Conservation (phyloP, 2,888 invertebrate species). For the Hypomecis punctinalis region DNA sequence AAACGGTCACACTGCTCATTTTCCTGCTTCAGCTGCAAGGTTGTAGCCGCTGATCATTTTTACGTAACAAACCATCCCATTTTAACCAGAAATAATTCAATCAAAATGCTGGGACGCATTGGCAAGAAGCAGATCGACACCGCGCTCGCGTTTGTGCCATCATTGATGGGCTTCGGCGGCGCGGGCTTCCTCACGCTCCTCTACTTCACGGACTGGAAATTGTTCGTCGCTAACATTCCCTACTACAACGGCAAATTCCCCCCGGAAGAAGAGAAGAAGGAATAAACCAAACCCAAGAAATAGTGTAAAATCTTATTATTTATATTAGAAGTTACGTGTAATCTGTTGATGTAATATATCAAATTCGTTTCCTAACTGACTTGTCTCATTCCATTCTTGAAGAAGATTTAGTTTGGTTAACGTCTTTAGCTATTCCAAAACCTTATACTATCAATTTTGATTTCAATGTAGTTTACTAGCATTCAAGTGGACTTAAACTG, state of each 20-base stretch:
- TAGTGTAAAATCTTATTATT: conserved; percentile 8
- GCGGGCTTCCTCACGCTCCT: conserved; percentile 85
- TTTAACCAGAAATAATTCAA: conserved; percentile 1
- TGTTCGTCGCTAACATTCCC: conserved; percentile 89
- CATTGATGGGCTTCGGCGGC: conserved; percentile 87
- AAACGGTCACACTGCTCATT: not conserved
- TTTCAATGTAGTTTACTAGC: no score
- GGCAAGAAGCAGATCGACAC: conserved; percentile 87
- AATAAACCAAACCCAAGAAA: conserved; percentile 2
- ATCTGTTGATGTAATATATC: conserved; percentile 8
- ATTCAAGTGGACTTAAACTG: no score
- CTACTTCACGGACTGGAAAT: conserved; percentile 93
- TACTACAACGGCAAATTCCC: conserved; percentile 90
- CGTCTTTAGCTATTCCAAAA: not conserved
- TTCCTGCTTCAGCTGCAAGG: not conserved
- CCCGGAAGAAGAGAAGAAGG: conserved; percentile 69
- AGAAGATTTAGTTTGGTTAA: not conserved
- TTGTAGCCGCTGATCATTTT: conserved; percentile 21
- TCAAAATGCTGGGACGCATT: conserved; percentile 73
- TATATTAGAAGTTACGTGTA: conserved; percentile 17
- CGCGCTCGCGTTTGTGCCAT: conserved; percentile 80
- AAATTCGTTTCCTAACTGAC: not conserved
- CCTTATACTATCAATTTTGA: not conserved
- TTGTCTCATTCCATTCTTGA: not conserved
- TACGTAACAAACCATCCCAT: conserved; percentile 47